phyloP scores from a whole-genome alignment of 2,113 vertebrate genomes.

The Lucifuga dentata region DNA sequence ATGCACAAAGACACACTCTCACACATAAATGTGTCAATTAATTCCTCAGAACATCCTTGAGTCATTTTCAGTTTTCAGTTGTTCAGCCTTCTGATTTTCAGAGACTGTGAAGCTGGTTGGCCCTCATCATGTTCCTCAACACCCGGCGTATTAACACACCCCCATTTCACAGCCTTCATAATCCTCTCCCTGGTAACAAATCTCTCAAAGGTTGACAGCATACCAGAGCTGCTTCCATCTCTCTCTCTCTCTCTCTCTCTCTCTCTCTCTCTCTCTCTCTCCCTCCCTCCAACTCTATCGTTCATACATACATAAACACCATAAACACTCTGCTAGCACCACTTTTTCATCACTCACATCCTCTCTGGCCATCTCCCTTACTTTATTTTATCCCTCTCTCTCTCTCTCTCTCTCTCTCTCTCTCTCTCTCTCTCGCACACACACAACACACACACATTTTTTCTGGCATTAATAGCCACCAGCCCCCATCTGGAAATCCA shows the following conservation, averaged over 20 bases:
- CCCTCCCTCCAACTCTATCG: conserved; percentile 22
- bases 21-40: conserved; percentile 20
- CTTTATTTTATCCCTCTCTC: conserved; percentile 16
- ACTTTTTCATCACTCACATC: conserved; percentile 39
- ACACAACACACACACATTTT: conserved; percentile 51
- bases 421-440: no score
- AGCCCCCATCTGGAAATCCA: conserved; percentile 78
- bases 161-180: conserved; percentile 75
- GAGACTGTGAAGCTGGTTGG: conserved; percentile 55
- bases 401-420: conserved; percentile 16
- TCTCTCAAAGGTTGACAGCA: conserved; percentile 73
- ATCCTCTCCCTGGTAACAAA: conserved; percentile 76
- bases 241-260: conserved; percentile 24
- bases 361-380: background rate
- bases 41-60: conserved; percentile 42
- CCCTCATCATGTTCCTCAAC: conserved; percentile 59
- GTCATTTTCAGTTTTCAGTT: conserved; percentile 48
- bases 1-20: conserved; percentile 14
- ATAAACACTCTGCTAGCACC: conserved; percentile 30
- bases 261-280: conserved; percentile 45
- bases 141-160: conserved; percentile 72
- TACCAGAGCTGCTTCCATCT: conserved; percentile 59
- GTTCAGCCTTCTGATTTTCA: conserved; percentile 65
- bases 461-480: conserved; percentile 65
- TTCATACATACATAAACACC: conserved; percentile 56